Evolutionary conservation across 2,888 invertebrate genomes (phyloP).

Genomic region (Bimastos eiseni): DNA sequence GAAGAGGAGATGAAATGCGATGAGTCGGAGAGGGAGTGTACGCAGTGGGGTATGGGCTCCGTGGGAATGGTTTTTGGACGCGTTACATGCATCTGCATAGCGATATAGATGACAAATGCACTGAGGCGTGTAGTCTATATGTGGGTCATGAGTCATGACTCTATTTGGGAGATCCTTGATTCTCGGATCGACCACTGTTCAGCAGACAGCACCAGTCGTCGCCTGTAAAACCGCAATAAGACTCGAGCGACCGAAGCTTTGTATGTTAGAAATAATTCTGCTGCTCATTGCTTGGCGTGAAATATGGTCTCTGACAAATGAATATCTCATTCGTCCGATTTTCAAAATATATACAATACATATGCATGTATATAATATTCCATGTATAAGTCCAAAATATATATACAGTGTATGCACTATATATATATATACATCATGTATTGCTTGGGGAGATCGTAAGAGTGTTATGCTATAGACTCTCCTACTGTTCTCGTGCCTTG

Average conservation of each 20-base stretch:
- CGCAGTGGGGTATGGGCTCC: background rate
- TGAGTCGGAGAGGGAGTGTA: background rate
- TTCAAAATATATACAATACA: background rate
- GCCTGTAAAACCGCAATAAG: background rate
- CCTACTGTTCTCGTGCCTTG: background rate
- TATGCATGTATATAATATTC: background rate
- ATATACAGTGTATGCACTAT: too few species aligned
- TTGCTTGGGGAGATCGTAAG: too few species aligned
- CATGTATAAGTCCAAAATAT: background rate
- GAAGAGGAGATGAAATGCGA: background rate
- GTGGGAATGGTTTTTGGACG: background rate
- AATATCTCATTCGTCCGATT: background rate
- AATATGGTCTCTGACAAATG: background rate
- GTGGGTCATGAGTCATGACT: background rate
- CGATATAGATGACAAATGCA: background rate
- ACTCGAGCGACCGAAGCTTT: background rate
- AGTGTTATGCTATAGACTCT: background rate
- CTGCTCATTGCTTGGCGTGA: background rate
- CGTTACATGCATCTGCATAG: background rate
- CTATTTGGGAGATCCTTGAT: conserved; percentile 4
- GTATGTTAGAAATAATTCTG: background rate
- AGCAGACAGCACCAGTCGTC: background rate
- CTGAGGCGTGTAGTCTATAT: background rate
- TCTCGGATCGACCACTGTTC: background rate
- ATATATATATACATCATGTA: background rate